Conservation (phyloP, 2,113 vertebrate genomes). For the Hemibagrus wyckioides region DNA sequence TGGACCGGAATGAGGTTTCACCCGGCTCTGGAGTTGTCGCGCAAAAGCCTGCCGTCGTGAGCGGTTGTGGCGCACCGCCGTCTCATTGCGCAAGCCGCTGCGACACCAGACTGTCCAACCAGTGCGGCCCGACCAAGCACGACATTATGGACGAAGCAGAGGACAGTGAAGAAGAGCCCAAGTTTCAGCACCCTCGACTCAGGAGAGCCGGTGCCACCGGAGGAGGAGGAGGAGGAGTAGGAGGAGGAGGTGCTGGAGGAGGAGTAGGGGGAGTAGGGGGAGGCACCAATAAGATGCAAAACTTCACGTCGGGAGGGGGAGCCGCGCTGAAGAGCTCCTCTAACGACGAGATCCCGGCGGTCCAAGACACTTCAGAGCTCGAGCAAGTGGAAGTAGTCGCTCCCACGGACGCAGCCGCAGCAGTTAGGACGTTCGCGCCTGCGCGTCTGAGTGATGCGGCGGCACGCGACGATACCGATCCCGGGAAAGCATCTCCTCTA, state of each 20-base stretch:
- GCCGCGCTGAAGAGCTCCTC: constrained; percentile 72
- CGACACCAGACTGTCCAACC: constrained; percentile 42
- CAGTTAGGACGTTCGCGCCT: constrained; percentile 64
- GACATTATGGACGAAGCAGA: constrained; percentile 72
- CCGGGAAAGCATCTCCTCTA: constrained; percentile 61
- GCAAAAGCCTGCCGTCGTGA: constrained; percentile 63
- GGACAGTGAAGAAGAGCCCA: constrained; percentile 73
- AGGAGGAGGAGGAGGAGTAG: constrained; percentile 66
- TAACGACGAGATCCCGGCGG: constrained; percentile 68
- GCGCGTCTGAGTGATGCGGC: constrained; percentile 72
- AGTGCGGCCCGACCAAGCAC: constrained; percentile 52
- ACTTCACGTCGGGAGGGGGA: constrained; percentile 79
- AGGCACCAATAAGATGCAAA: constrained; percentile 75
- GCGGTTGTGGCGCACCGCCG: constrained; percentile 50
- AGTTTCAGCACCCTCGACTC: constrained; percentile 71
- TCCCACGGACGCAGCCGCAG: constrained; percentile 66
- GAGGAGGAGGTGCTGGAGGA: constrained; percentile 18
- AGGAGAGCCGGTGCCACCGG: constrained; percentile 70
- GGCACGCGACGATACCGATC: constrained; percentile 65
- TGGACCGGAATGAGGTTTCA: constrained; percentile 74
- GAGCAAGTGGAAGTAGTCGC: constrained; percentile 62
- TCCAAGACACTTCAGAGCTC: constrained; percentile 55
- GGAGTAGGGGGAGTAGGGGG: constrained; percentile 55
- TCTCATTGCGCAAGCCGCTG: constrained; percentile 54
- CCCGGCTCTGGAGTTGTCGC: constrained; percentile 64